phyloP scores from a whole-genome alignment of 1,140 invertebrate genomes.

The Aradophagus sp. region DNA sequence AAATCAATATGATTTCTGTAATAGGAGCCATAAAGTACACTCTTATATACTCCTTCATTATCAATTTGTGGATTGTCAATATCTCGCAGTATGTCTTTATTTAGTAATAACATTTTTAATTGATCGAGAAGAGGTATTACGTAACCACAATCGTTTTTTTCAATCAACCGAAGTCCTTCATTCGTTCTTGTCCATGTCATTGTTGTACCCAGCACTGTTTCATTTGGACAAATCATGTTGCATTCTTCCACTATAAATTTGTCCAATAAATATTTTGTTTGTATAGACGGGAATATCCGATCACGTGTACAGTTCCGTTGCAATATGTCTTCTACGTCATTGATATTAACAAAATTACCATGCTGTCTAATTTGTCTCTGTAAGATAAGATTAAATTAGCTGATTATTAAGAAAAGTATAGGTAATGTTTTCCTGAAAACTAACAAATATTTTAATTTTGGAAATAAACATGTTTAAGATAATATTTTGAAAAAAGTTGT shows the following conservation, averaged over 20 bases:
- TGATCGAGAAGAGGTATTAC: background rate
- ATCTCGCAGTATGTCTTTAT: conserved; percentile 1
- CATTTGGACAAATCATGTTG: conserved; percentile 1
- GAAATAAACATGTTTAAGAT: no score
- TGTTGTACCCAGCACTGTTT: background rate
- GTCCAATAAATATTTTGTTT: conserved; percentile 1
- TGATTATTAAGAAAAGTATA: no score
- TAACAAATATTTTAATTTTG: no score
- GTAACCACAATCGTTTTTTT: background rate
- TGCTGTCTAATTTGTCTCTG: no score
- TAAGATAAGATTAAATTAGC: no score
- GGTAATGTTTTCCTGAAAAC: no score
- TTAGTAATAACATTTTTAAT: conserved; percentile 2
- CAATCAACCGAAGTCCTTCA: background rate
- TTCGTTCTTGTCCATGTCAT: background rate
- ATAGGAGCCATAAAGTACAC: conserved; percentile 9
- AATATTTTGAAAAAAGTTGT: no score
- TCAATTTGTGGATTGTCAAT: background rate
- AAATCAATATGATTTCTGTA: conserved; percentile 1
- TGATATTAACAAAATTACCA: no score
- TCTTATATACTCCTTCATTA: background rate
- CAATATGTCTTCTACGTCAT: no score
- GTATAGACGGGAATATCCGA: background rate
- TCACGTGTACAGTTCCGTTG: no score
- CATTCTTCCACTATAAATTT: conserved; percentile 2